A percentile compares a stretch with the other conserved stretches of the same genome.
These are phyloP conservation scores for Sciurus carolinensis DNA, from an alignment of 2,797 vertebrate species.

Conservation along the genomic window DNA sequence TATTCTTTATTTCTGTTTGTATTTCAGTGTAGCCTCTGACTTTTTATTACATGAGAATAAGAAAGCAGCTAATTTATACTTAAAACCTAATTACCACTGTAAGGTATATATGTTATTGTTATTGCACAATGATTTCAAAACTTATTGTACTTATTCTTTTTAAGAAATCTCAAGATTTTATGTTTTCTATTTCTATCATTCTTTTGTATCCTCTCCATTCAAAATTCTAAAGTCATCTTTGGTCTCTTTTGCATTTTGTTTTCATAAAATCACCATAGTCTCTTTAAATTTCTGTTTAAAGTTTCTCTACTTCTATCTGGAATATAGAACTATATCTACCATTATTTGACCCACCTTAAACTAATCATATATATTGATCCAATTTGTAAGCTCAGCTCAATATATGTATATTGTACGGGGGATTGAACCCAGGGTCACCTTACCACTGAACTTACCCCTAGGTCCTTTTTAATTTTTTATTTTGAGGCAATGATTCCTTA, in stretches of 20 bases:
- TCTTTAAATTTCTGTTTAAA: constrained; percentile 36
- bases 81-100: not conserved
- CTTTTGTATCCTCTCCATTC: constrained; percentile 42
- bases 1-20: not conserved
- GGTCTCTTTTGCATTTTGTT: constrained; percentile 27
- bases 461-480: too few species aligned
- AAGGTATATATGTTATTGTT: not conserved
- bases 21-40: not conserved
- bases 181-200: constrained; percentile 60
- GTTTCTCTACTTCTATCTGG: not conserved
- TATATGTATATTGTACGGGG: too few species aligned
- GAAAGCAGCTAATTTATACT: constrained; percentile 44
- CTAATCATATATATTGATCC: not conserved
- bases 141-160: constrained; percentile 17
- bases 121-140: not conserved
- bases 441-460: too few species aligned
- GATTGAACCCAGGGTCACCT: too few species aligned
- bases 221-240: not conserved
- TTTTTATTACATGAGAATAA: constrained; percentile 22
- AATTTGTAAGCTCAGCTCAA: not conserved
- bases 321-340: not conserved
- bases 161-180: constrained; percentile 23
- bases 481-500: too few species aligned
- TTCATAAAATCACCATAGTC: not conserved
- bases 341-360: constrained; percentile 35